These are phyloP conservation scores for Anthoscopus minutus DNA, from an alignment of 2,113 vertebrate genomes.

Conservation along the genomic window DNA sequence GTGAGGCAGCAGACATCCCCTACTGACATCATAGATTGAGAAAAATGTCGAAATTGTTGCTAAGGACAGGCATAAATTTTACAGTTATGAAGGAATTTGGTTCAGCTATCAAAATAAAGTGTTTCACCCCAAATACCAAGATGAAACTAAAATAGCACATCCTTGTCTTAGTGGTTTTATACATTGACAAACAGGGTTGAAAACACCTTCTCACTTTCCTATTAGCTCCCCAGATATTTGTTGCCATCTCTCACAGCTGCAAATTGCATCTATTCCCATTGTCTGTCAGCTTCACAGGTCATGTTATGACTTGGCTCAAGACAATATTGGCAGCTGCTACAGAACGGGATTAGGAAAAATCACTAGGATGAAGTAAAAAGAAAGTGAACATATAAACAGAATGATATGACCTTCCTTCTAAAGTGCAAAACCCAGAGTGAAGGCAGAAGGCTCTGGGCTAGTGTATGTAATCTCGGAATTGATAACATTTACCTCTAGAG, in stretches of 20 bases:
- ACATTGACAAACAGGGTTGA: neutral
- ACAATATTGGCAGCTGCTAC: neutral
- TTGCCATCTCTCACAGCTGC: neutral
- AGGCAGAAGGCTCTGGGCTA: neutral
- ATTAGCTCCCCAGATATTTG: neutral
- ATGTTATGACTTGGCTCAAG: neutral
- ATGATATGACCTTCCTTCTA: neutral
- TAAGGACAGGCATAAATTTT: neutral
- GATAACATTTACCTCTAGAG: neutral
- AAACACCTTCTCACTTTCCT: neutral
- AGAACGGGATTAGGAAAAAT: neutral
- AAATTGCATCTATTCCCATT: neutral
- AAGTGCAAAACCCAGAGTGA: neutral
- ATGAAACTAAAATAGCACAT: neutral
- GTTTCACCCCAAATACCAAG: neutral
- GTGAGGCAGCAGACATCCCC: neutral
- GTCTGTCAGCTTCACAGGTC: neutral
- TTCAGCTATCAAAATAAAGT: neutral
- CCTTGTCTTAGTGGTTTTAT: neutral
- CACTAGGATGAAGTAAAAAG: neutral
- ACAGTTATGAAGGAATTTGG: neutral
- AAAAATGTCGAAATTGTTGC: neutral
- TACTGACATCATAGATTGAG: neutral
- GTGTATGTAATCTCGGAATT: neutral
- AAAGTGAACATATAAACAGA: neutral